phyloP scores from a whole-genome alignment of 23 tunicate genomes.

The Phallusia fumigata region DNA sequence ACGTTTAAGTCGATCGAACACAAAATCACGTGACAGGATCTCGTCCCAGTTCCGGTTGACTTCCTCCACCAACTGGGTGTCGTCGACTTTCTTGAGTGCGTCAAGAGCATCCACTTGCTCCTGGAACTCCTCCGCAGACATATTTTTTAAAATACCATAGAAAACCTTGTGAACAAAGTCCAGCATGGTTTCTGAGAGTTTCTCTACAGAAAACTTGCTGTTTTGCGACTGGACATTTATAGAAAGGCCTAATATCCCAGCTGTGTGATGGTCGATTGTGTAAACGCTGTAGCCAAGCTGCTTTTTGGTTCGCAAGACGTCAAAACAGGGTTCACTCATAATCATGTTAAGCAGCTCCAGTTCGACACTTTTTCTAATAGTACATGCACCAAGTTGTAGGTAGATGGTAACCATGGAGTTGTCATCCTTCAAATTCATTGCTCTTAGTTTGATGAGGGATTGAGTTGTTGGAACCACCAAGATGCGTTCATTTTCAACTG shows the following conservation, averaged over 20 bases:
- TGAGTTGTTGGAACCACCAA: conserved; percentile 20
- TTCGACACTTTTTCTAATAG: conserved; percentile 22
- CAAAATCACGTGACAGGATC: conserved; percentile 32
- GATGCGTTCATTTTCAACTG: conserved; percentile 11
- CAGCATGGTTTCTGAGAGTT: conserved; percentile 15
- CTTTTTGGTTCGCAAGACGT: conserved; percentile 78
- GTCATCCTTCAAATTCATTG: conserved; percentile 59
- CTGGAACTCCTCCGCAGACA: conserved; percentile 54
- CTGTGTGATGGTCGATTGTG: conserved; percentile 52
- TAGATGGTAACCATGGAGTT: conserved; percentile 67
- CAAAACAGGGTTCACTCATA: conserved; percentile 89
- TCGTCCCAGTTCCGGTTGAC: conserved; percentile 71
- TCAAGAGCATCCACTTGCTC: conserved; percentile 36
- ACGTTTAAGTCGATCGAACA: conserved; percentile 38
- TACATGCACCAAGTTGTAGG: conserved; percentile 40
- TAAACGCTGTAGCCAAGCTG: conserved; percentile 86
- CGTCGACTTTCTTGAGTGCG: conserved; percentile 56
- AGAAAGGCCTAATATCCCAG: conserved; percentile 69
- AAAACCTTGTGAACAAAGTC: conserved; percentile 43
- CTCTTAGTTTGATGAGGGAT: conserved; percentile 28
- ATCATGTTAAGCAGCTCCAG: conserved; percentile 39
- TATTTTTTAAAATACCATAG: conserved; percentile 14
- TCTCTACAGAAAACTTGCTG: conserved; percentile 78
- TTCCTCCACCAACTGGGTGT: conserved; percentile 70
- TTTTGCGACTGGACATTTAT: conserved; percentile 70